A percentile compares a stretch with the other conserved stretches of the same genome.
These are phyloP conservation scores for Scyliorhinus canicula DNA, from an alignment of 2,797 vertebrate genomes.

Conservation along the genomic window DNA sequence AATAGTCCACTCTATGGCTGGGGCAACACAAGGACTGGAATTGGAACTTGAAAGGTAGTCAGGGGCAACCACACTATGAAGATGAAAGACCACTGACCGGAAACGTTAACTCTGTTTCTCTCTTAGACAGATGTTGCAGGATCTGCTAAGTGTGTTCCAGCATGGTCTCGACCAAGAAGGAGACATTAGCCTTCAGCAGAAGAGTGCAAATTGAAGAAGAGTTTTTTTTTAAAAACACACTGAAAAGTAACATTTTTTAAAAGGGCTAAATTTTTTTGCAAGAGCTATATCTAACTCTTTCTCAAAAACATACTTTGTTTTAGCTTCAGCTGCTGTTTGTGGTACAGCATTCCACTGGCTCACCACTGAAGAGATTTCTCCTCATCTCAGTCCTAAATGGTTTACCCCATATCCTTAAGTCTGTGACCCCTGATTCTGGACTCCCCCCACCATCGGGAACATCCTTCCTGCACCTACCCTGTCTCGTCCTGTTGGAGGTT, in stretches of 20 bases:
- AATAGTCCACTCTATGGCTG: neutral
- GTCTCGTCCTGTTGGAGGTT: no score
- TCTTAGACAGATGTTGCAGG: neutral
- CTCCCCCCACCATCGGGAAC: no score
- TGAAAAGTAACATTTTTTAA: neutral
- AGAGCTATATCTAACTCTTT: no score
- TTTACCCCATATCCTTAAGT: no score
- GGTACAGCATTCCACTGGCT: no score
- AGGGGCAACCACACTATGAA: no score
- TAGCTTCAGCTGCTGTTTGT: no score
- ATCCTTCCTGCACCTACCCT: no score
- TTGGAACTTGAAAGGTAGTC: neutral
- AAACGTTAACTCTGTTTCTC: neutral
- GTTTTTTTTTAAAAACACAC: neutral
- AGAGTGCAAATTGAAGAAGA: neutral
- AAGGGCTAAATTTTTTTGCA: neutral
- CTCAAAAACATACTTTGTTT: no score
- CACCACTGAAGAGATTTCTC: no score
- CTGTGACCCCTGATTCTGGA: no score
- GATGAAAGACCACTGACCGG: neutral
- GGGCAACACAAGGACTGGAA: neutral
- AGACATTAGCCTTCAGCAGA: neutral
- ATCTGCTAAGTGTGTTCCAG: neutral
- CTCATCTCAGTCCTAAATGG: no score
- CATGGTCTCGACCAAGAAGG: neutral